Evolutionary conservation across 2,888 invertebrate genomes (phyloP), one percentile per base, ranked within the genome.

Genomic region (Pammene fasciana): DNA sequence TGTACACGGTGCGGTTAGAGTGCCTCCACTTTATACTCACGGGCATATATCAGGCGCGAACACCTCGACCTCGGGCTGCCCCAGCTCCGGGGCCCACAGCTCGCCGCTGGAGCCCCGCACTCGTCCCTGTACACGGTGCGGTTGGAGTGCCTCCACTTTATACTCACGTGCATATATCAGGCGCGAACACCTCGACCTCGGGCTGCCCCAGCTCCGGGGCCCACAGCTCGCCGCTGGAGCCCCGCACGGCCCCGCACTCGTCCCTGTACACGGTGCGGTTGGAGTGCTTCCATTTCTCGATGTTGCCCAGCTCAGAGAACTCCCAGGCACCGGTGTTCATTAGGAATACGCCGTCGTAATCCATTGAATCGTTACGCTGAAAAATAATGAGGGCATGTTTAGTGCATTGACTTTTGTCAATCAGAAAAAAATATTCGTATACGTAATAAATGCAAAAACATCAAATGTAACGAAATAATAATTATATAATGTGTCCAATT

Each of bases 41-140:
- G 97, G 95, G 94, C 97, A 97, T 71, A 97, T 89, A 86, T 97
- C 97, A 0, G 96, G 91, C 0, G 95, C 94, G 86, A 97, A 97
- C 71, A 97, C 86, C 0, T 94, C 87, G 6, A 96, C 87, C 41
- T 92, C 90, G 9, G 93, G 86, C 59, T 94, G 93, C 0, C 94
- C 88, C 0, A 89, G 76, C 68, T 94, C 90, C 0, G 97, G 96
- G 26, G 97, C 96, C 94, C 96, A 97, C 26, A 97, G 87, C 86
- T 97, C 97, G 0, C 97, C 97, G 0, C 95, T 94, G 9, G 95
- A 95, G 14, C 80, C 2, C 95, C 95, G 82, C 97, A 97, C 55
- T 94, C 89, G 46, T 84, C 91, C 0, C 95, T 94, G 79, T 91
- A 95, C 43, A 87, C 77, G 0, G 95, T 94, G 16, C 90, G 83